Percentiles rank a stretch among this genome's conserved stretches.
These are phyloP conservation scores for Drosophila helvetica DNA, from an alignment of 2,888 invertebrate genomes.

Conservation along the genomic window DNA sequence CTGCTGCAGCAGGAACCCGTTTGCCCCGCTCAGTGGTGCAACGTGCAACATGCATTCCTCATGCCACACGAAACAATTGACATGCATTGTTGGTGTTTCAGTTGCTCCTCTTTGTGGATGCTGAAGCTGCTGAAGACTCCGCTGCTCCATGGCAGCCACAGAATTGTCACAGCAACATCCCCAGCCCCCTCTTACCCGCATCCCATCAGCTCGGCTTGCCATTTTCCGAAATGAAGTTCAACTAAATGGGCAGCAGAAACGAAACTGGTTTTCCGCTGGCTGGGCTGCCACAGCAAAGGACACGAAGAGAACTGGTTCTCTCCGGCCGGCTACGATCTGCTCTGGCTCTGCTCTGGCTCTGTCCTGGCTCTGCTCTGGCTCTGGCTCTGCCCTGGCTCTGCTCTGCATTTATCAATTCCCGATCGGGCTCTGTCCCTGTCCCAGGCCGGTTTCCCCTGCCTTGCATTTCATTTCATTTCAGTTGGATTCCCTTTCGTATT, in stretches of 20 bases:
- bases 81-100: constrained; percentile 66
- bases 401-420: constrained; percentile 73
- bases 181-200: not conserved
- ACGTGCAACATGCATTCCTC: constrained; percentile 71
- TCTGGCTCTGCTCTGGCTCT: constrained; percentile 30
- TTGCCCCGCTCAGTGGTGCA: constrained; percentile 44
- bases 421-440: constrained; percentile 24
- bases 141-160: constrained; percentile 46
- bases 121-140: constrained; percentile 11
- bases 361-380: constrained; percentile 33
- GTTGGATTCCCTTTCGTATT: constrained; percentile 33
- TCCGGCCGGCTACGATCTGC: constrained; percentile 47
- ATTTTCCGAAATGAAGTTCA: constrained; percentile 66
- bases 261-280: constrained; percentile 32
- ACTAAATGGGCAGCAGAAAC: constrained; percentile 36
- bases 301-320: constrained; percentile 57
- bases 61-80: constrained; percentile 79
- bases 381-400: too few species aligned
- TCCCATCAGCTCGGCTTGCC: constrained; percentile 24
- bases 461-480: constrained; percentile 52
- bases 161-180: constrained; percentile 44
- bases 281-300: constrained; percentile 25
- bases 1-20: constrained; percentile 47
- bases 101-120: constrained; percentile 14
- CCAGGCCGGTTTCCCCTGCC: constrained; percentile 60